phyloP scores from a whole-genome alignment of 2,888 invertebrate genomes.

The Dicranocentrus wangi region DNA sequence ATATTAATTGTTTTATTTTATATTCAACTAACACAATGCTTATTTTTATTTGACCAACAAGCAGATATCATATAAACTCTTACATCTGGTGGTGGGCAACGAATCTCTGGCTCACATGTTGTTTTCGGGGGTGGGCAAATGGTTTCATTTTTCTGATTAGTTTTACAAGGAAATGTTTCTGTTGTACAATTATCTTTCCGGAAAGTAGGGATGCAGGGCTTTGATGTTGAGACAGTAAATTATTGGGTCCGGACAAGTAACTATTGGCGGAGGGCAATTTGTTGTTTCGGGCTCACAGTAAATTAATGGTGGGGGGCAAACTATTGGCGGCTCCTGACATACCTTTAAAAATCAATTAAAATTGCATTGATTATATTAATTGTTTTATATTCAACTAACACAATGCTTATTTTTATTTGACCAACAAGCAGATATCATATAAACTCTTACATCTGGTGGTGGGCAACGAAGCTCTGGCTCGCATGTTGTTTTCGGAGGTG shows the following conservation, averaged over 20 bases:
- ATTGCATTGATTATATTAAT: neutral
- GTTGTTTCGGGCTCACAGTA: slow-evolving; percentile 54
- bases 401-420: neutral
- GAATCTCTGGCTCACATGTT: slow-evolving; percentile 35
- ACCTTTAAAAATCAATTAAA: slow-evolving; percentile 19
- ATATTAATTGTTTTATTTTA: neutral
- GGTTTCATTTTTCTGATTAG: slow-evolving; percentile 33
- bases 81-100: slow-evolving; percentile 50
- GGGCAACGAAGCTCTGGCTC: slow-evolving; percentile 41
- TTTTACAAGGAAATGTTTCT: slow-evolving; percentile 31
- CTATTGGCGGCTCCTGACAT: slow-evolving; percentile 53
- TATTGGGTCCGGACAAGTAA: slow-evolving; percentile 47
- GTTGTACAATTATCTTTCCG: slow-evolving; percentile 53
- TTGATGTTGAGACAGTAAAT: slow-evolving; percentile 45
- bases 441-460: slow-evolving; percentile 35
- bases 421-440: too few relatives aligned
- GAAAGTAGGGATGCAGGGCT: slow-evolving; percentile 47
- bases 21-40: neutral
- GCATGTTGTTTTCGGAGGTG: slow-evolving; percentile 52
- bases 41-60: neutral
- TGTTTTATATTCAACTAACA: neutral
- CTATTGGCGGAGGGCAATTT: slow-evolving; percentile 32
- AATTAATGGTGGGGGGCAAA: slow-evolving; percentile 61
- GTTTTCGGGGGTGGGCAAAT: slow-evolving; percentile 56
- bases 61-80: neutral